Percentiles rank a stretch among this genome's conserved stretches.
Evolutionary conservation across 1,140 invertebrate genomes (phyloP).

Genomic region (Oryzaephilus surinamensis): DNA sequence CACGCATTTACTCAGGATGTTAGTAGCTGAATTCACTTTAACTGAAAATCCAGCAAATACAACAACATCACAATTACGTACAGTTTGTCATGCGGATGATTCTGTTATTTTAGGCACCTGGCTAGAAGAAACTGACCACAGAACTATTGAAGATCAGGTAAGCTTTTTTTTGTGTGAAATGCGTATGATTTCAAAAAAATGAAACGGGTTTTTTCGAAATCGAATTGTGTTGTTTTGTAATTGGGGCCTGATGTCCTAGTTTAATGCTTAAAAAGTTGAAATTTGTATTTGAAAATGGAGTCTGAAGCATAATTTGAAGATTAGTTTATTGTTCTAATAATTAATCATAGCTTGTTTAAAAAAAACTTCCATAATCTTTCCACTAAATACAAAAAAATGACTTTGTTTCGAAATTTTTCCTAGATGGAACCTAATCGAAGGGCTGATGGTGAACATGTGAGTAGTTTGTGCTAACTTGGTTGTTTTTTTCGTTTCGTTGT

Average conservation of each 20-base stretch:
- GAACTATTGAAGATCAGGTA: slow-evolving; percentile 96
- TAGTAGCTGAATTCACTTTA: slow-evolving; percentile 96
- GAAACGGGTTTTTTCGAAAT: not conserved
- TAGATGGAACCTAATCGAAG: slow-evolving; percentile 68
- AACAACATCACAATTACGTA: slow-evolving; percentile 77
- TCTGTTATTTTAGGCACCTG: slow-evolving; percentile 77
- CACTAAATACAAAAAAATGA: no score
- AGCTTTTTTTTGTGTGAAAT: slow-evolving; percentile 13
- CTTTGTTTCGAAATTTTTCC: slow-evolving; percentile 21
- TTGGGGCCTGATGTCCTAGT: no score
- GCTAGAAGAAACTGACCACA: slow-evolving; percentile 92
- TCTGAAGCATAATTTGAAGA: no score
- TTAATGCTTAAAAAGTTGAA: no score
- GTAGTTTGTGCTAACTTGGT: slow-evolving; percentile 36
- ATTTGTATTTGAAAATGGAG: no score
- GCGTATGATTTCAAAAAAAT: not conserved
- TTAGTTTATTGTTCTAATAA: no score
- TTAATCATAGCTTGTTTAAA: no score
- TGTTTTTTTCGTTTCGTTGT: slow-evolving; percentile 5
- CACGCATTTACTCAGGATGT: slow-evolving; percentile 75
- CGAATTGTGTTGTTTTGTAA: no score
- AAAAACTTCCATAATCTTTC: no score
- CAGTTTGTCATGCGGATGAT: slow-evolving; percentile 84
- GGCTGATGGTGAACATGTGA: slow-evolving; percentile 62
- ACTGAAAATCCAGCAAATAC: slow-evolving; percentile 92